Base-by-base conservation (phyloP, 2,888 invertebrate species). In the Slavum lentiscoides region DNA sequence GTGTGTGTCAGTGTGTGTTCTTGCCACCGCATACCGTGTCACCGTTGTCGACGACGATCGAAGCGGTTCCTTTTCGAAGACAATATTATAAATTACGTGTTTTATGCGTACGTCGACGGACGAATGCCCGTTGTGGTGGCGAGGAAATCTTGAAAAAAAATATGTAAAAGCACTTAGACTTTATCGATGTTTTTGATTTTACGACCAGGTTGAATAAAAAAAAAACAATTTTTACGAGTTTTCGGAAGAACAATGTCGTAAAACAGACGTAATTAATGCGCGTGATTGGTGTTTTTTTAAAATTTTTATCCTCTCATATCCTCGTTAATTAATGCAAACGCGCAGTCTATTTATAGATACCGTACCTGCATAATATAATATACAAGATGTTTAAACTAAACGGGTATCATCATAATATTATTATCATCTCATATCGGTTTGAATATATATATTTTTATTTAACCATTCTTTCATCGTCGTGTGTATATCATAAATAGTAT, bases 221-320 rank as follows among this genome's bases (percentile, higher is more conserved):
- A 9, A 30, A 62, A 61, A 62, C 37, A 3, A 37, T 37, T 39
- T 75, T 75, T 75, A 75, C 43, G 74, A 75, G 55, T 58, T 67
- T 66, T 75, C 66, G 66, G 66, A 55, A 66, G 58, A 75, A 66
- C 74, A 58, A 75, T 58, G 74, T 75, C 74, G 66, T 75, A 67
- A 74, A 64, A 64, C 74, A 9, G 21, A 64, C 64, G 53, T 74
- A 64, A 64, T 64, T 64, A 64, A 74, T 74, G 74, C 30, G 23
- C 37, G 21, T 30, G 53, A 74, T 74, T 49, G n/a, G 23, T 64
- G 21, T 53, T 55, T 69, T 37, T 69, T 21, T 68, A 53, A 49
- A 4, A 43, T 43, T 43, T 43, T 17, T 23, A 21, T 19, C 11
- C 2, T 19, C 19, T 13, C 30, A 30, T 17, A 13, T 11, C 23